phyloP scores from a whole-genome alignment of 2,888 invertebrate species.

The Drosophila pseudotalamancana region DNA sequence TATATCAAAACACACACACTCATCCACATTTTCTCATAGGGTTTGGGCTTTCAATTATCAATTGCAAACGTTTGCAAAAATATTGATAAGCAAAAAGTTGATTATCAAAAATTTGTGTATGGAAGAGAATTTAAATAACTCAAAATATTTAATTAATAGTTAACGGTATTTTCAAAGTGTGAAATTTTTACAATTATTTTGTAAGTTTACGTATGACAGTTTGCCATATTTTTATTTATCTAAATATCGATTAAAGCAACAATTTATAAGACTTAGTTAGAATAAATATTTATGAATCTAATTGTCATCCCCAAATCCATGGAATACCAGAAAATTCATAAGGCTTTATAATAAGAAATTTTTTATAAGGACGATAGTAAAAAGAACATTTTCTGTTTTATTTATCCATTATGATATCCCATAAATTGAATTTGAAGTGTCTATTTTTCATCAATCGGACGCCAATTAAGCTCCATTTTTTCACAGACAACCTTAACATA shows the following conservation, averaged over 20 bases:
- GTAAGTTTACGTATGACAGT: neutral
- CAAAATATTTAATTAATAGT: neutral
- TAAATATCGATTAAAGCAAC: neutral
- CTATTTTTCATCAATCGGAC: neutral
- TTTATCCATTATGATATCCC: too few species aligned
- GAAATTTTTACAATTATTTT: neutral
- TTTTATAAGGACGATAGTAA: too few species aligned
- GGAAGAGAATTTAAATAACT: neutral
- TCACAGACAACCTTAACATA: neutral
- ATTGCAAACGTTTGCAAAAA: slow-evolving; percentile 31
- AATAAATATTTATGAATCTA: too few species aligned
- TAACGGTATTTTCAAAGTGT: neutral
- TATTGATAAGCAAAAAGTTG: slow-evolving; percentile 9
- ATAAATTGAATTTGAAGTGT: too few species aligned
- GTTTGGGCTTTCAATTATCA: slow-evolving; percentile 30
- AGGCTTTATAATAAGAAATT: too few species aligned
- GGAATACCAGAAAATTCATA: too few species aligned
- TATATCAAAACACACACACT: neutral
- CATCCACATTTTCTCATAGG: neutral
- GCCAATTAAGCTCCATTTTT: neutral
- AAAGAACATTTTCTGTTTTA: too few species aligned
- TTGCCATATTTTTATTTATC: neutral
- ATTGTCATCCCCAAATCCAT: too few species aligned
- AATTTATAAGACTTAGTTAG: too few species aligned
- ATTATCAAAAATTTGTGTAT: slow-evolving; percentile 9